A percentile compares a stretch with the other conserved stretches of the same genome.
Conservation (phyloP, 2,888 invertebrate genomes). For the Caenorhabditis uteleia region DNA sequence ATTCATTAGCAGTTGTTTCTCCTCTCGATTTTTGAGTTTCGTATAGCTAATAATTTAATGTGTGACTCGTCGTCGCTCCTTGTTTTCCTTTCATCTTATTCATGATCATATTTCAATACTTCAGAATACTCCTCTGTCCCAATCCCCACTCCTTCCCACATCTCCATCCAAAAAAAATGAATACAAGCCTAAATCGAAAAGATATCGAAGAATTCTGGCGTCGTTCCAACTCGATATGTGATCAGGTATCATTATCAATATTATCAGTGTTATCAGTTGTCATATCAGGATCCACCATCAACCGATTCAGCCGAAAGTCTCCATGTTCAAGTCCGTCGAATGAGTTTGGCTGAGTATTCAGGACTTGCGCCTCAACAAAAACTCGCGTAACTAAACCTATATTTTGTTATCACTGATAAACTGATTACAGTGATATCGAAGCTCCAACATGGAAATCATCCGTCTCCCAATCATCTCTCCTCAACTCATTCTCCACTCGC, state of each 20-base stretch:
- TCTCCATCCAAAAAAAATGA: conserved; percentile 8
- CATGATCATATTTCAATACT: too few species aligned
- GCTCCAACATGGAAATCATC: conserved; percentile 43
- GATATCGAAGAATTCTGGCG: conserved; percentile 57
- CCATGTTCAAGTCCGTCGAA: conserved; percentile 50
- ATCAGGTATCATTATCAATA: conserved; percentile 17
- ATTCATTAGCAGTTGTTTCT: too few species aligned
- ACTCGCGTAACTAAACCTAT: conserved; percentile 25
- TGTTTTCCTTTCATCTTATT: too few species aligned
- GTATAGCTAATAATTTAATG: background rate
- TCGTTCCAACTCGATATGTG: conserved; percentile 55
- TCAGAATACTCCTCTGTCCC: too few species aligned
- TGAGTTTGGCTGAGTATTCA: conserved; percentile 63
- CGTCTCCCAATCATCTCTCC: conserved; percentile 35
- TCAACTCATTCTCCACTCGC: conserved; percentile 43
- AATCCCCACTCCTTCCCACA: too few species aligned
- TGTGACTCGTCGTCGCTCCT: too few species aligned
- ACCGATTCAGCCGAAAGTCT: conserved; percentile 18
- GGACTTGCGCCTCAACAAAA: conserved; percentile 56
- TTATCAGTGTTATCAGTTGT: too few species aligned
- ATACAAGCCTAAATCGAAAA: conserved; percentile 44
- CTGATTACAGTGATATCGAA: conserved; percentile 36
- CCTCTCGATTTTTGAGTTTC: background rate
- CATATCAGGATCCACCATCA: conserved; percentile 16
- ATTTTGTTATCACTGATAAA: background rate